Evolutionary conservation across 30 jellyfish, hydroid and myxozoan species (phyloP).

Genomic region (Phacellophora camtschatica): DNA sequence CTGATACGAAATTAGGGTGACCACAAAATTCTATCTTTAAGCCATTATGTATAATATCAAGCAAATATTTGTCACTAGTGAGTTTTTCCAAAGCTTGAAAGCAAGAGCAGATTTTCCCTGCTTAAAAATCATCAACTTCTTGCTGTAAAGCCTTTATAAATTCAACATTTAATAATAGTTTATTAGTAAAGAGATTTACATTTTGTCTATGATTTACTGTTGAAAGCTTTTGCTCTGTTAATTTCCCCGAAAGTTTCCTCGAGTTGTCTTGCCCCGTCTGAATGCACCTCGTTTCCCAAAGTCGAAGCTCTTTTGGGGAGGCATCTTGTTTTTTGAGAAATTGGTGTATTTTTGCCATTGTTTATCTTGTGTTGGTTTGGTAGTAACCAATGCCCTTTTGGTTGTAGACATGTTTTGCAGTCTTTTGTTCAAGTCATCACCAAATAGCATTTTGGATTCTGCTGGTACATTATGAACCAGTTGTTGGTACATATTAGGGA

Average conservation of each 20-base stretch:
- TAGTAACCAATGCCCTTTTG: background rate
- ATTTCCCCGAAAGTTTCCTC: background rate
- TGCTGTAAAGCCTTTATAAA: background rate
- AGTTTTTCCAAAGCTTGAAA: background rate
- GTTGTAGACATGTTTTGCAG: conserved; percentile 14
- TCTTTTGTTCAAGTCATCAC: conserved; percentile 19
- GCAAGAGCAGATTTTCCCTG: background rate
- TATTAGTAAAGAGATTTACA: background rate
- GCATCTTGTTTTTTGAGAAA: background rate
- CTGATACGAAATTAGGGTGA: conserved; percentile 4
- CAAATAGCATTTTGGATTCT: conserved; percentile 4
- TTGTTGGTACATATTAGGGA: background rate
- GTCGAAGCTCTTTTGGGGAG: conserved; percentile 46
- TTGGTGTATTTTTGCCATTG: background rate
- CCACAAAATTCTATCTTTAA: conserved; percentile 3
- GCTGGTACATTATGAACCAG: conserved; percentile 10
- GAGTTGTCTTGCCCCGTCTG: conserved; percentile 16
- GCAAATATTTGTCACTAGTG: conserved; percentile 1
- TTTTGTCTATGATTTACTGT: background rate
- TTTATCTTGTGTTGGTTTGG: background rate
- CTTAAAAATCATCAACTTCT: background rate
- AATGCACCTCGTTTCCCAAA: conserved; percentile 3
- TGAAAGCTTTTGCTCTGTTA: conserved; percentile 10
- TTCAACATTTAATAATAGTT: background rate
- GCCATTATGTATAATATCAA: conserved; percentile 20